Evolutionary conservation across 1,140 invertebrate species (phyloP), one percentile per base, ranked within the genome.

Genomic region (Philopotamus ludificatus): DNA sequence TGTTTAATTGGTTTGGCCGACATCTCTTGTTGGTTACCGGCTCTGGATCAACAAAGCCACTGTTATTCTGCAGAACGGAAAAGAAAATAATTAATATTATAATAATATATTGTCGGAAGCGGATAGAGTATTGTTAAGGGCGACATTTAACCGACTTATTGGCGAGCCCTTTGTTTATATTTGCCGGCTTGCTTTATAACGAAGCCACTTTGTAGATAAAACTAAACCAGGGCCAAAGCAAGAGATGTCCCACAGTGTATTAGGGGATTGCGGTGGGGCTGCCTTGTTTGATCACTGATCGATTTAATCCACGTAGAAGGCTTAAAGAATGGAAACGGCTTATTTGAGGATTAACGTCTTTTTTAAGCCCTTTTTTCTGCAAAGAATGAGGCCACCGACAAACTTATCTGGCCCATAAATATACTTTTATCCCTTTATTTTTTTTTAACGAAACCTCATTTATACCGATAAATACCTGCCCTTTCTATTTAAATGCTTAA

Each of bases 11-110:
- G 44, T 18, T n/a, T 20, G 20, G 3, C 41, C n/a, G 3, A 28
- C 54, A 53, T 50, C 45, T 34, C 44, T 68, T 42, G 47, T 64
- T 63, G 66, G 66, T 68, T 68, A 68, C 66, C 66, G 66, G 62
- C 55, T 47, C 9, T 63, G 66, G 39, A 64, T 41, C 41, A 65
- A 47, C 57, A 68, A 57, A 22, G 61, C 49, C 55, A 68, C 45
- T 25, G 45, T 28, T 44, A 68, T 53, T 49, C 66, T 68, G 66
- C 51, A 68, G 65, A 68, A 60, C 41, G 23, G 63, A 59, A 10
- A 60, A 47, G 39, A 21, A 20, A 16, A 9, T 39, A 4, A 18
- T 55, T 26, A 22, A 57, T 41, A n/a, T n/a, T n/a, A 58, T 23
- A 58, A 58, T 26, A 15, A 53, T 10, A 58, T 42, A n/a, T 4